Conservation (phyloP, 53 echinoderm and acorn worm species). For the Stichopus horrens region DNA sequence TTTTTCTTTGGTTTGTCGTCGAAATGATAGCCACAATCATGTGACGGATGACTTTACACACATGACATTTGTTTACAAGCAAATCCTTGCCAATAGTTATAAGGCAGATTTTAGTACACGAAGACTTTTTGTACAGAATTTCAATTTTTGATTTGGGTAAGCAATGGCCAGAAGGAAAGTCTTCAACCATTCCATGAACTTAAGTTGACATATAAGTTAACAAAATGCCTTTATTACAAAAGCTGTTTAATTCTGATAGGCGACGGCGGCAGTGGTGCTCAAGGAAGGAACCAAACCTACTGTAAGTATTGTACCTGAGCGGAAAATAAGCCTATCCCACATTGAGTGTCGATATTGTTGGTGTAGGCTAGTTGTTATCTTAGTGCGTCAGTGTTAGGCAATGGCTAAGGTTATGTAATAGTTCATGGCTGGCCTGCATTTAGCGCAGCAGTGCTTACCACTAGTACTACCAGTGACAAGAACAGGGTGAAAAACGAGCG, state of each 20-base stretch:
- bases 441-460: no score
- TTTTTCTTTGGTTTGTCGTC: not conserved
- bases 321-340: not conserved
- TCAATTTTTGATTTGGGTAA: not conserved
- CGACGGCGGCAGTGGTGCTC: conserved; percentile 12
- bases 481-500: no score
- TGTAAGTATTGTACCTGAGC: not conserved
- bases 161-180: conserved; percentile 25
- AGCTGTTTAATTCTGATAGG: conserved; percentile 13
- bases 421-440: no score
- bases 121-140: no score
- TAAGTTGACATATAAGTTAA: not conserved
- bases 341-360: not conserved
- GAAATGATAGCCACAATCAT: not conserved
- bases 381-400: no score
- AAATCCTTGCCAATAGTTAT: not conserved
- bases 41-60: conserved; percentile 14
- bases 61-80: conserved; percentile 32
- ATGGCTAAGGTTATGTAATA: no score
- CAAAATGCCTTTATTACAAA: conserved; percentile 22
- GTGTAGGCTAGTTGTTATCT: no score
- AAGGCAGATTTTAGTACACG: no score
- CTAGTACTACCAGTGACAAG: no score
- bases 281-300: conserved; percentile 26
- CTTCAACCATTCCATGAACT: not conserved